phyloP scores from a whole-genome alignment of 1,140 invertebrate genomes.

The Drosophila lowei region DNA sequence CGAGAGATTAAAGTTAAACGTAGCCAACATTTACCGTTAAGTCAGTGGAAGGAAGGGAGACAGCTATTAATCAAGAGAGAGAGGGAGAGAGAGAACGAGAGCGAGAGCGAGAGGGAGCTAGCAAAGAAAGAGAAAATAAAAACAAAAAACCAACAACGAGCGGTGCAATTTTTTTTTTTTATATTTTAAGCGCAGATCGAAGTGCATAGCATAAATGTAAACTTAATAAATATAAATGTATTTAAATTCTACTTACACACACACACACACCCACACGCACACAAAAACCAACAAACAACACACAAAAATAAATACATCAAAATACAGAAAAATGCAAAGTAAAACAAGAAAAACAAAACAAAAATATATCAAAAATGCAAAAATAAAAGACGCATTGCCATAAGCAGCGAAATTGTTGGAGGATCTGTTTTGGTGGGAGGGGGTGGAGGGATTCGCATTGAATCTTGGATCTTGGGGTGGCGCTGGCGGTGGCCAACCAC shows the following conservation, averaged over 20 bases:
- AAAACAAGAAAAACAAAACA: slow-evolving; percentile 34
- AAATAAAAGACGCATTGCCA: slow-evolving; percentile 60
- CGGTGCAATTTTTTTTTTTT: slow-evolving; percentile 81
- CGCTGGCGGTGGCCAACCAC: too few relatives aligned
- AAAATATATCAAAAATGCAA: slow-evolving; percentile 17
- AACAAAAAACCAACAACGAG: slow-evolving; percentile 66
- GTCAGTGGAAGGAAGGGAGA: slow-evolving; percentile 1
- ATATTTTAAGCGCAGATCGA: slow-evolving; percentile 76
- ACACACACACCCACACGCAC: slow-evolving; percentile 27
- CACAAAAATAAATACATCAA: slow-evolving; percentile 33
- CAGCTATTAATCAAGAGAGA: background rate
- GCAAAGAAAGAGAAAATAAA: slow-evolving; percentile 13
- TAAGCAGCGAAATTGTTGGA: slow-evolving; percentile 28
- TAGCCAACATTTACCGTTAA: slow-evolving; percentile 76
- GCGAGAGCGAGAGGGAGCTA: slow-evolving; percentile 15
- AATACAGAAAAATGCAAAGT: slow-evolving; percentile 40
- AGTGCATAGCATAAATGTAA: slow-evolving; percentile 81
- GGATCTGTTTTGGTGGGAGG: slow-evolving; percentile 1
- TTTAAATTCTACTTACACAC: slow-evolving; percentile 76
- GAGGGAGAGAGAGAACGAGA: background rate
- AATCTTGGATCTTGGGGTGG: too few relatives aligned
- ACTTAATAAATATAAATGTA: slow-evolving; percentile 57
- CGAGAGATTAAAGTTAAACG: slow-evolving; percentile 75
- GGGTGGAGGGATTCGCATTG: too few relatives aligned
- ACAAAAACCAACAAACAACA: slow-evolving; percentile 18